Percentiles rank a stretch among this genome's conserved stretches.
Evolutionary conservation across 1,140 invertebrate genomes (phyloP).

Genomic region (Bombus consobrinus): DNA sequence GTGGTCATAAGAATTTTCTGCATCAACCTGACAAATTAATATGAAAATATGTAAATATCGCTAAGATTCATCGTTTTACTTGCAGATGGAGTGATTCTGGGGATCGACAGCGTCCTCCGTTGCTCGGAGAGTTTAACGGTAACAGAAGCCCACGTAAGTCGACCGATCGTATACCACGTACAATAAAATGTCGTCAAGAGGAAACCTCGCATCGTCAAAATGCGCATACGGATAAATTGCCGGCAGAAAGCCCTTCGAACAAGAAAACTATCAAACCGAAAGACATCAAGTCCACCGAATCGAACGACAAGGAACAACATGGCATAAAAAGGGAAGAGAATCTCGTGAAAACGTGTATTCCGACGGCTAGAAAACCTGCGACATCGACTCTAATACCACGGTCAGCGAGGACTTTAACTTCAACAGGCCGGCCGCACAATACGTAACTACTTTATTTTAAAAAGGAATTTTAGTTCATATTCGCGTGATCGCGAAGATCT

Average conservation of each 20-base stretch:
- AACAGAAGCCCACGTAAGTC: slow-evolving; percentile 68
- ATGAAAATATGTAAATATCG: neutral
- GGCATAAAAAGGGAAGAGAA: slow-evolving; percentile 50
- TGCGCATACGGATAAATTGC: slow-evolving; percentile 58
- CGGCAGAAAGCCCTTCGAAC: slow-evolving; percentile 52
- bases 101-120: slow-evolving; percentile 69
- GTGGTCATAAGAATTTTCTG: neutral
- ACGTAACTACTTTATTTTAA: slow-evolving; percentile 23
- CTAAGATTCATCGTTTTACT: slow-evolving; percentile 3
- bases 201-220: slow-evolving; percentile 56
- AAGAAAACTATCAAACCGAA: slow-evolving; percentile 58
- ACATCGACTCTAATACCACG: slow-evolving; percentile 71
- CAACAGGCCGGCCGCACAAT: slow-evolving; percentile 70
- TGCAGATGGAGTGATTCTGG: slow-evolving; percentile 79
- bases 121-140: slow-evolving; percentile 66
- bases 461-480: neutral
- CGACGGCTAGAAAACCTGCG: slow-evolving; percentile 72
- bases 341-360: slow-evolving; percentile 74
- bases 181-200: slow-evolving; percentile 67
- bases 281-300: slow-evolving; percentile 54
- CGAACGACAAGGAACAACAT: slow-evolving; percentile 45
- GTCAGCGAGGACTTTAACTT: slow-evolving; percentile 58
- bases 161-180: slow-evolving; percentile 64
- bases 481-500: neutral
- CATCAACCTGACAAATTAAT: neutral